Percentiles rank a stretch among this genome's conserved stretches.
These are phyloP conservation scores for Gnathonemus echidnorhynchus DNA, from an alignment of 2,113 vertebrate species.

Conservation along the genomic window DNA sequence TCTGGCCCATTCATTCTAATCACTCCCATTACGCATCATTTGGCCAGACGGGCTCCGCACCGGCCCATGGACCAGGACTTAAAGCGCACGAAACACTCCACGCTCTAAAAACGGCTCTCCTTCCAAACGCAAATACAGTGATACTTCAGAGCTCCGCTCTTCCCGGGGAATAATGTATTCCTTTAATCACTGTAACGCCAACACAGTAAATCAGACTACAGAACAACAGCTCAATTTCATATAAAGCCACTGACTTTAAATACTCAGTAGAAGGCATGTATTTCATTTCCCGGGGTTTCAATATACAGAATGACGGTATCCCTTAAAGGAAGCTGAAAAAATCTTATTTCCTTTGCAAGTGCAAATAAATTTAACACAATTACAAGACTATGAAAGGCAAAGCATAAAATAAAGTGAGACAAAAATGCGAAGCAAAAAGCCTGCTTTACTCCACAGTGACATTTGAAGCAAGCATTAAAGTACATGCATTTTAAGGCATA, in stretches of 20 bases:
- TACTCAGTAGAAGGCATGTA: not conserved
- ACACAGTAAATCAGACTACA: not conserved
- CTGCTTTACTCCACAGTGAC: not conserved
- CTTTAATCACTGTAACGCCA: not conserved
- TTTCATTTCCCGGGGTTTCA: not conserved
- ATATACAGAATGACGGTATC: not conserved
- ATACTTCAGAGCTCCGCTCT: not conserved
- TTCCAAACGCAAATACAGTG: not conserved
- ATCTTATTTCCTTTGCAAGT: not conserved
- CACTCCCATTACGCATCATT: not conserved
- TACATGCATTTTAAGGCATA: not conserved
- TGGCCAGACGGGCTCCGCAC: too few species aligned
- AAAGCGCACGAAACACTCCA: not conserved
- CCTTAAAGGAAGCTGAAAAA: not conserved
- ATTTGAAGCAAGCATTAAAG: not conserved
- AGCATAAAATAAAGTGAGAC: not conserved
- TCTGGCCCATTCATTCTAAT: not conserved
- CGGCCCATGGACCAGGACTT: not conserved
- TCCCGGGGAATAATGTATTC: not conserved
- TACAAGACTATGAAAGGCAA: not conserved
- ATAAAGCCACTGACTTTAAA: not conserved
- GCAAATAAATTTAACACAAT: not conserved
- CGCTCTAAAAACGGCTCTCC: not conserved
- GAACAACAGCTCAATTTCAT: not conserved
- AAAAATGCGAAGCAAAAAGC: not conserved